Percentiles rank a stretch among this genome's conserved stretches.
Conservation (phyloP, 2,113 vertebrate genomes). For the Lipophrys pholis region DNA sequence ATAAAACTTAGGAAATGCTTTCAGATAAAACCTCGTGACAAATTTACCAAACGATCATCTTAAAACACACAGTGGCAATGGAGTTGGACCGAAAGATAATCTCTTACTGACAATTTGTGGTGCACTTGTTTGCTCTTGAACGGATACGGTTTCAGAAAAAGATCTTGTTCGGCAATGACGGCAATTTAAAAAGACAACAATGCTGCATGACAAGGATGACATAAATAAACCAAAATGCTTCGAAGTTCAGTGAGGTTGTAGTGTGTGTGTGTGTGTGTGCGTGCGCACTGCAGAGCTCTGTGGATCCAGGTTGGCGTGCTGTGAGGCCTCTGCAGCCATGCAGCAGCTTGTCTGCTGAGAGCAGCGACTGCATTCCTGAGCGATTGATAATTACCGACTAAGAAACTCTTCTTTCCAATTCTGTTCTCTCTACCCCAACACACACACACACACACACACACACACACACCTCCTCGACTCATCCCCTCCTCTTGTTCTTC, state of each 20-base stretch:
- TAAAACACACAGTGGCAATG: constrained; percentile 38
- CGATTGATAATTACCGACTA: constrained; percentile 80
- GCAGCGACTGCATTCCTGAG: constrained; percentile 78
- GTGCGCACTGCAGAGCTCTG: constrained; percentile 24
- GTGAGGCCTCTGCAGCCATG: constrained; percentile 64
- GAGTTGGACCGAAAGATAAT: constrained; percentile 43
- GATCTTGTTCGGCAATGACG: constrained; percentile 42
- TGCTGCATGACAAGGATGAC: constrained; percentile 25
- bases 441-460: not conserved
- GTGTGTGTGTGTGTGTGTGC: not conserved
- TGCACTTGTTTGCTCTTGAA: constrained; percentile 51
- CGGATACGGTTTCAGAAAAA: constrained; percentile 56
- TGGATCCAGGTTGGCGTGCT: constrained; percentile 39
- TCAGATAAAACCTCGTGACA: too few species aligned
- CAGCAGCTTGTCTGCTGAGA: constrained; percentile 78
- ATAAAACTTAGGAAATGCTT: too few species aligned
- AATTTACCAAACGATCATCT: constrained; percentile 13
- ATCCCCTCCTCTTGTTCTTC: too few species aligned
- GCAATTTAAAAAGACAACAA: constrained; percentile 57
- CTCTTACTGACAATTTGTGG: constrained; percentile 58
- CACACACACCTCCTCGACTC: not conserved
- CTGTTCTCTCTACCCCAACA: constrained; percentile 42
- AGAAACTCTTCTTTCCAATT: constrained; percentile 72
- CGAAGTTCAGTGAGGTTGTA: constrained; percentile 22
- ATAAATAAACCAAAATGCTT: constrained; percentile 42